Conservation (phyloP, 2,113 vertebrate species). For the Leiothrix lutea region DNA sequence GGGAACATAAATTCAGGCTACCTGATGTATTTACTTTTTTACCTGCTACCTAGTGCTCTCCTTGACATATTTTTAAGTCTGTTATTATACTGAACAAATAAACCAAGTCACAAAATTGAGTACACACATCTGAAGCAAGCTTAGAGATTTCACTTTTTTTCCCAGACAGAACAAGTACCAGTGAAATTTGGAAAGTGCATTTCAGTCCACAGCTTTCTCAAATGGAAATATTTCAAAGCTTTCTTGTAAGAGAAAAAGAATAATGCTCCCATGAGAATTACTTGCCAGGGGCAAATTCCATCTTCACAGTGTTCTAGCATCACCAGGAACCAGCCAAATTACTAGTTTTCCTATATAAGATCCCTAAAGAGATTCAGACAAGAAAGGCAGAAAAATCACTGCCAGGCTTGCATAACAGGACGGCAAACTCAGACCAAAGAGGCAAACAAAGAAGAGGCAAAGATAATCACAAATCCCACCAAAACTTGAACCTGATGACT, state of each 20-base stretch:
- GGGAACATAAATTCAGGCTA: not conserved
- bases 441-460: not conserved
- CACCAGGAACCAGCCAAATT: not conserved
- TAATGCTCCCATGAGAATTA: not conserved
- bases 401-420: not conserved
- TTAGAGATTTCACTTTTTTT: not conserved
- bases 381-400: not conserved
- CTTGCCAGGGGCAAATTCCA: not conserved
- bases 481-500: not conserved
- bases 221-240: not conserved
- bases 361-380: not conserved
- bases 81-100: not conserved
- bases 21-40: not conserved
- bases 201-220: not conserved
- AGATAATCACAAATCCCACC: not conserved
- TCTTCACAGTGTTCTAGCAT: not conserved
- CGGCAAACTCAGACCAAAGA: not conserved
- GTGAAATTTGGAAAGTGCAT: not conserved
- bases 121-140: not conserved
- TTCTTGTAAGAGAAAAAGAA: not conserved
- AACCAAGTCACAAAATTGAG: not conserved
- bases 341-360: not conserved
- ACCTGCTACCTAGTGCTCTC: not conserved
- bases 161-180: not conserved
- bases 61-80: not conserved